phyloP scores from a whole-genome alignment of 2,113 vertebrate genomes.

The Larimichthys crocea region DNA sequence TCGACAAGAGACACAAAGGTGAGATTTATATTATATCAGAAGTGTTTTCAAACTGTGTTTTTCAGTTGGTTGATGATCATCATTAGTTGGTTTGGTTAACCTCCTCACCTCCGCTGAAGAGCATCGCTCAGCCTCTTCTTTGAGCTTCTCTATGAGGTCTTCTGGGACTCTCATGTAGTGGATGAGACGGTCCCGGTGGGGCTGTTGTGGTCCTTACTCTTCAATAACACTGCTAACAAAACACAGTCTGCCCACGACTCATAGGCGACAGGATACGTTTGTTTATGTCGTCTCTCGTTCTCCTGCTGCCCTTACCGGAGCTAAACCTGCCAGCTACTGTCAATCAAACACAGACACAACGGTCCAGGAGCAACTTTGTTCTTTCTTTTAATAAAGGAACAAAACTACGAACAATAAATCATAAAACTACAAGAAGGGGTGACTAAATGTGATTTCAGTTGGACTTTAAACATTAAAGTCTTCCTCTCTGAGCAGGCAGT shows the following conservation, averaged over 20 bases:
- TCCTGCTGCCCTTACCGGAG: not conserved
- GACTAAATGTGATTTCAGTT: slow-evolving; percentile 17
- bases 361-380: too few species aligned
- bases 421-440: not conserved
- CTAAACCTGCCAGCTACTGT: not conserved
- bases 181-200: not conserved
- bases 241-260: not conserved
- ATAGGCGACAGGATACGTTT: not conserved
- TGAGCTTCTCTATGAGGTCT: not conserved
- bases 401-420: not conserved
- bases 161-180: not conserved
- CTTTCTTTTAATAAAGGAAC: not conserved
- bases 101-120: not conserved
- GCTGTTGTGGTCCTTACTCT: not conserved
- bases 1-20: not conserved
- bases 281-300: not conserved
- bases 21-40: not conserved
- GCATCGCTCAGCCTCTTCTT: not conserved
- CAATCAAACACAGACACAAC: not conserved
- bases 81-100: not conserved
- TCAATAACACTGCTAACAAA: not conserved
- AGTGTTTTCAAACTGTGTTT: not conserved
- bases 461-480: slow-evolving; percentile 36
- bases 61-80: not conserved
- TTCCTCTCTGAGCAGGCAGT: slow-evolving; percentile 7